A percentile compares a stretch with the other conserved stretches of the same genome.
These are phyloP conservation scores for Cenopis cana DNA, from an alignment of 2,888 invertebrate species.

Conservation along the genomic window DNA sequence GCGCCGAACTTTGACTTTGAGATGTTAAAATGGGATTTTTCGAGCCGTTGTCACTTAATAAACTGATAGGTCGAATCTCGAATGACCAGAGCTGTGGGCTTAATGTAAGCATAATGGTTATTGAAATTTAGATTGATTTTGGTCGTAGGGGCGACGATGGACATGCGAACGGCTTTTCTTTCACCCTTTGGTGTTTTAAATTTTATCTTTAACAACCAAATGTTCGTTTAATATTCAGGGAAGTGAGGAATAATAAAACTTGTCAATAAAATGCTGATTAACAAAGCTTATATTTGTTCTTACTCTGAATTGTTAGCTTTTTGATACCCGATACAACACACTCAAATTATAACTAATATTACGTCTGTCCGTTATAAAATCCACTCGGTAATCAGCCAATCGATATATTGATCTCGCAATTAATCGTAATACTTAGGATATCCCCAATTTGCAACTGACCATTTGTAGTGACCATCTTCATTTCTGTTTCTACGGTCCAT, in stretches of 20 bases:
- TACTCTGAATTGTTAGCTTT: conserved; percentile 6
- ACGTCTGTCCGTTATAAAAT: not conserved
- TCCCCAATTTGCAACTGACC: not conserved
- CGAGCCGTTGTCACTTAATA: conserved; percentile 41
- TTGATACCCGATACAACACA: not conserved
- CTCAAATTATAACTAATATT: not conserved
- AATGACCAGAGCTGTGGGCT: conserved; percentile 1
- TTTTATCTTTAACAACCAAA: conserved; percentile 30
- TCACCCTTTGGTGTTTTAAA: conserved; percentile 16
- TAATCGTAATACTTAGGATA: not conserved
- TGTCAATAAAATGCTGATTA: conserved; percentile 12
- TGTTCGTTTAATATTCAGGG: conserved; percentile 5
- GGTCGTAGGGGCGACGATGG: conserved; percentile 19
- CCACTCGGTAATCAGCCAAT: not conserved
- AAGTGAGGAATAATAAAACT: not conserved
- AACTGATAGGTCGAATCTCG: conserved; percentile 37
- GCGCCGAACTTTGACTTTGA: conserved; percentile 61
- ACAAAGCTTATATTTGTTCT: not conserved
- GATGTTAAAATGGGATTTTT: conserved; percentile 50
- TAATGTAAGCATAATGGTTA: conserved; percentile 25
- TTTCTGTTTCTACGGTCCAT: not conserved
- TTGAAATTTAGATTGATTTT: conserved; percentile 36
- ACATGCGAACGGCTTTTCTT: conserved; percentile 10
- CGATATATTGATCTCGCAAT: not conserved
- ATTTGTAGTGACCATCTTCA: no score